Base-by-base conservation (phyloP, 2,888 invertebrate genomes). In the Lepas anatifera region DNA sequence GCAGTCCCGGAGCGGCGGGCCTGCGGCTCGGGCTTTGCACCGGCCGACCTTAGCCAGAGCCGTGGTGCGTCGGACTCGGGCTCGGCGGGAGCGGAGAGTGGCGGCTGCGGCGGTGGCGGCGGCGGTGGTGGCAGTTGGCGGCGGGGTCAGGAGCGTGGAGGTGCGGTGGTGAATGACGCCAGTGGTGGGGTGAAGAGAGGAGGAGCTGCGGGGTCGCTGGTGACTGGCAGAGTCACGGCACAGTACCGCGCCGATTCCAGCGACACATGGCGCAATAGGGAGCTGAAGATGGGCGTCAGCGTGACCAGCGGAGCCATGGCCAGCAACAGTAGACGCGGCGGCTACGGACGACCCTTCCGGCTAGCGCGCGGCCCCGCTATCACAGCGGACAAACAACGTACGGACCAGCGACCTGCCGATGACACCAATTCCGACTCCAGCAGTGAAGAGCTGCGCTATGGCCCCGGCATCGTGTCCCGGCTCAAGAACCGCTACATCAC, bases 391-490 rank as follows among this genome's bases (percentile, higher is more conserved):
- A n/a, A n/a, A n/a, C n/a, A n/a, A n/a, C n/a, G n/a, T n/a, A n/a
- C n/a, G n/a, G n/a, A n/a, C n/a, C n/a, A n/a, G n/a, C n/a, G n/a
- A n/a, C n/a, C n/a, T n/a, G 18, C 27, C 27, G 73, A 72, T 29
- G 74, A 64, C 48, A n/a, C 48, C n/a, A 25, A 50, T 39, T 39
- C 37, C 84, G 70, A 58, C 58, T 86, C 86, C 77, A 84, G 85
- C 69, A 84, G 85, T 75, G 92, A 92, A 80, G 93, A 93, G 79
- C 82, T 93, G 71, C 88, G 89, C 78, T 93, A 94, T 82, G 94
- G 94, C 1, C 94, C 94, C 69, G 93, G 94, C 71, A 93, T 94
- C 78, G 94, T 94, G 50, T 91, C 90, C 77, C 89, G 89, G 76
- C 84, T 94, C 75, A 88, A 90, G 79, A 90, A 90, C 78, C 88